Percentiles rank a stretch among this genome's conserved stretches.
phyloP scores from a whole-genome alignment of 2,888 invertebrate species.

The Micoletzkya japonica region DNA sequence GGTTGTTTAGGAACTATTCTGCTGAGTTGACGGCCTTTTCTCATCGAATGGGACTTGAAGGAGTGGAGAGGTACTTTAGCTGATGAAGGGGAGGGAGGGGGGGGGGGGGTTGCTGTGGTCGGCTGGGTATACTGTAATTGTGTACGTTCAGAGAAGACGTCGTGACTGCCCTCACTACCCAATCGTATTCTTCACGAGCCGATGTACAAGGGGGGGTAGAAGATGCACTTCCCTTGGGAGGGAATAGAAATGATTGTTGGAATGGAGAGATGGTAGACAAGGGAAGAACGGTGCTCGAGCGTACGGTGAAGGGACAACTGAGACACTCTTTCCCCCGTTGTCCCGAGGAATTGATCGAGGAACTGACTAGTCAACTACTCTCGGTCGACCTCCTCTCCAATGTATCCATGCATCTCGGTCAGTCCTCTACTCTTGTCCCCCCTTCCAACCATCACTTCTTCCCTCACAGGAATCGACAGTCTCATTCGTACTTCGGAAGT shows the following conservation, averaged over 20 bases:
- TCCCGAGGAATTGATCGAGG: slow-evolving; percentile 76
- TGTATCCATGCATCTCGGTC: slow-evolving; percentile 71
- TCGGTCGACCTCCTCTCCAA: slow-evolving; percentile 75
- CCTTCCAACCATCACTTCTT: slow-evolving; percentile 8
- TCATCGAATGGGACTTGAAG: slow-evolving; percentile 51
- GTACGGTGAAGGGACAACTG: slow-evolving; percentile 75
- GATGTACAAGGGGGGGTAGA: slow-evolving; percentile 48
- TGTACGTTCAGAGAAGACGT: not conserved
- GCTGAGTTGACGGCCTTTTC: slow-evolving; percentile 60
- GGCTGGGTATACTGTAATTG: not conserved
- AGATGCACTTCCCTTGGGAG: slow-evolving; percentile 66
- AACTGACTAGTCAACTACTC: slow-evolving; percentile 73
- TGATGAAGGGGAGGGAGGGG: not conserved
- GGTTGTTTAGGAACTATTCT: slow-evolving; percentile 60
- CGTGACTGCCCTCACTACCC: slow-evolving; percentile 47
- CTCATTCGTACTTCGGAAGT: slow-evolving; percentile 55
- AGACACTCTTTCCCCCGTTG: slow-evolving; percentile 75
- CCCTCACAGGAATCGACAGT: slow-evolving; percentile 44
- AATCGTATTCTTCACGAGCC: slow-evolving; percentile 42
- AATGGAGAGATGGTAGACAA: slow-evolving; percentile 75
- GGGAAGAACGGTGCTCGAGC: slow-evolving; percentile 65
- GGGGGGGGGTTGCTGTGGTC: not conserved
- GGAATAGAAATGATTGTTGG: slow-evolving; percentile 50
- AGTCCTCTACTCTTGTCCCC: slow-evolving; percentile 68
- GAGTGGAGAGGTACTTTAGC: slow-evolving; percentile 37